phyloP scores from a whole-genome alignment of 1,140 invertebrate genomes.

The Camponotus vicinus region DNA sequence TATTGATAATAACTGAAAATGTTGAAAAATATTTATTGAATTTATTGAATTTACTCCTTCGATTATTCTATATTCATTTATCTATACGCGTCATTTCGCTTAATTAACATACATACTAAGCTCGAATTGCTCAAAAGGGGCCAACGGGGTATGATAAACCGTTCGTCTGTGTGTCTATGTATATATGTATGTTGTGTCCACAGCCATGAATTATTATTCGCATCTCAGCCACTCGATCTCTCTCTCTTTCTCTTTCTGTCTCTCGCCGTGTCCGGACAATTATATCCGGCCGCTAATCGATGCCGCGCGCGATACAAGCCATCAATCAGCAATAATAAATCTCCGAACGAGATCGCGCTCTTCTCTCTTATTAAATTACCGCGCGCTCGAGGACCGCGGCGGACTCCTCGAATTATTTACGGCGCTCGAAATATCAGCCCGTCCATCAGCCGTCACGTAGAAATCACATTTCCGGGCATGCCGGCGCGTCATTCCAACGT shows the following conservation, averaged over 20 bases:
- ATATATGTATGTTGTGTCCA: neutral
- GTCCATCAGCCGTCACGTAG: constrained; percentile 61
- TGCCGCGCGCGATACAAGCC: constrained; percentile 46
- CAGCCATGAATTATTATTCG: constrained; percentile 34
- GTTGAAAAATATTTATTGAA: neutral
- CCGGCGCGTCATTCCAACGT: constrained; percentile 56
- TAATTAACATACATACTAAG: constrained; percentile 20
- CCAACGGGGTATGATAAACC: constrained; percentile 32
- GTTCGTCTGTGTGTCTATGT: neutral
- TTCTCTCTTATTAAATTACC: constrained; percentile 57
- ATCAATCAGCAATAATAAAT: constrained; percentile 62
- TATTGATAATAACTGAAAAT: neutral
- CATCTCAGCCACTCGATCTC: constrained; percentile 16
- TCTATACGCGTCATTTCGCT: neutral
- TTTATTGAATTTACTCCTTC: neutral
- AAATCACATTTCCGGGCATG: constrained; percentile 61
- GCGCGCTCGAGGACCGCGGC: constrained; percentile 46
- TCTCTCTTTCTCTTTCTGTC: neutral
- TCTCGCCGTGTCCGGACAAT: constrained; percentile 15
- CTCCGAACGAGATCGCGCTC: constrained; percentile 35
- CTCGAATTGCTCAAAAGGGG: constrained; percentile 14
- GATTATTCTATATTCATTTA: constrained; percentile 11
- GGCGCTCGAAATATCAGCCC: constrained; percentile 59
- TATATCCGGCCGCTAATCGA: constrained; percentile 51
- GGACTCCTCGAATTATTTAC: constrained; percentile 61